A percentile compares a stretch with the other conserved stretches of the same genome.
Conservation (phyloP, 2,888 invertebrate species). For the Agrilus biguttatus region DNA sequence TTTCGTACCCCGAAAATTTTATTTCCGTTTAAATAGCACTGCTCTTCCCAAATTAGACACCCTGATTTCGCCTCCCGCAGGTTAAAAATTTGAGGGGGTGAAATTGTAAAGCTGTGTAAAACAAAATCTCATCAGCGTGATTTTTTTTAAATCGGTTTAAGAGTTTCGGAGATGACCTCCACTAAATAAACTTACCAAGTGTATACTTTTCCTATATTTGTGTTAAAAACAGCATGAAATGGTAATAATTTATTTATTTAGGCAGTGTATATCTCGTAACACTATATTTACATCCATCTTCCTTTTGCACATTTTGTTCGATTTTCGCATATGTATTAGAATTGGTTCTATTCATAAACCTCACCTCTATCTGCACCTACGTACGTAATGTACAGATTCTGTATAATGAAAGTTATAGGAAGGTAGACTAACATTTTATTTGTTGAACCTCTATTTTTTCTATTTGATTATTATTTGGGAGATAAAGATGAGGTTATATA, state of each 20-base stretch:
- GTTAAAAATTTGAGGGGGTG: too few relatives aligned
- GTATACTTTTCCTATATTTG: too few relatives aligned
- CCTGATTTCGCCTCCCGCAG: too few relatives aligned
- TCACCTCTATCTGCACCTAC: constrained; percentile 7
- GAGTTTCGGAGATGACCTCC: too few relatives aligned
- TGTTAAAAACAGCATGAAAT: too few relatives aligned
- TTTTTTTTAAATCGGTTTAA: too few relatives aligned
- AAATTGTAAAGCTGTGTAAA: too few relatives aligned
- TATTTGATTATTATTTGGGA: constrained; percentile 1
- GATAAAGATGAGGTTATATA: constrained; percentile 8
- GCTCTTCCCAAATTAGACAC: too few relatives aligned
- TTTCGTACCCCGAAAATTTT: too few relatives aligned
- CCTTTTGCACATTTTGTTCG: constrained; percentile 21
- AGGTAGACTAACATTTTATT: constrained; percentile 5
- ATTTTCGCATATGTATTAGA: constrained; percentile 16
- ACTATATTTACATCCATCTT: constrained; percentile 34
- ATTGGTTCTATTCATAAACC: constrained; percentile 8
- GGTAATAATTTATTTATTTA: constrained; percentile 33
- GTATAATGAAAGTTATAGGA: constrained; percentile 2
- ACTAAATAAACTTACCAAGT: too few relatives aligned
- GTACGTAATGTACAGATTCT: constrained; percentile 4
- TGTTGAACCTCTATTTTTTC: constrained; percentile 4
- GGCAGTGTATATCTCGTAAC: constrained; percentile 35
- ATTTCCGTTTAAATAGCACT: too few relatives aligned
- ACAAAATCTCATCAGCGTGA: too few relatives aligned